Conservation (phyloP, 2,113 vertebrate species). For the Rhynchopsitta pachyrhyncha region DNA sequence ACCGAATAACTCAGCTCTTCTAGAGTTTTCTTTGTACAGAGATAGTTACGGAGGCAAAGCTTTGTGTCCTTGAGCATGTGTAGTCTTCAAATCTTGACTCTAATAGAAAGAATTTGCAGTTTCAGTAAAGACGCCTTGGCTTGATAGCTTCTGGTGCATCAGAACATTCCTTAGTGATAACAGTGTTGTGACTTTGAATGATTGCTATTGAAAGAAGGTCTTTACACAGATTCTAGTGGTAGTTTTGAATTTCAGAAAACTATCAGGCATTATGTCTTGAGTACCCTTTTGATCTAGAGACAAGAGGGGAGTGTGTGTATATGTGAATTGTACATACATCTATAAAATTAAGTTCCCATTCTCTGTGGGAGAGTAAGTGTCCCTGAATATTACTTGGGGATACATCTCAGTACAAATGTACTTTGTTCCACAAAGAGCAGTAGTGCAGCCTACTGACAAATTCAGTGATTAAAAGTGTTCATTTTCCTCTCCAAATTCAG, state of each 20-base stretch:
- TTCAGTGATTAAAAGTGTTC: neutral
- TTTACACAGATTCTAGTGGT: neutral
- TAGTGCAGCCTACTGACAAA: neutral
- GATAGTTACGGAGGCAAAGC: neutral
- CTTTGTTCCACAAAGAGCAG: neutral
- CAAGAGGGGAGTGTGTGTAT: neutral
- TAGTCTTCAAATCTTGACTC: neutral
- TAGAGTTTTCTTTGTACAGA: neutral
- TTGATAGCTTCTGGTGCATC: neutral
- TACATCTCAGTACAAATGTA: neutral
- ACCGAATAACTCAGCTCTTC: neutral
- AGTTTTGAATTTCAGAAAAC: neutral
- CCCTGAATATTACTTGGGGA: neutral
- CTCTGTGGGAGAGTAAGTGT: neutral
- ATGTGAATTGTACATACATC: neutral
- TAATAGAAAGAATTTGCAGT: neutral
- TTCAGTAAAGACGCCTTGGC: neutral
- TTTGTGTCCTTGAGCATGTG: neutral
- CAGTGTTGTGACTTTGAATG: neutral
- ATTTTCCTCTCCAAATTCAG: neutral
- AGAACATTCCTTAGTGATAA: neutral
- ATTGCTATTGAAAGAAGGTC: neutral
- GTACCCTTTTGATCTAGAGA: neutral
- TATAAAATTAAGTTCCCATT: neutral
- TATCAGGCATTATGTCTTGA: neutral